These are phyloP conservation scores for Rhinoraja longicauda DNA, from an alignment of 2,797 vertebrate species.

Conservation along the genomic window DNA sequence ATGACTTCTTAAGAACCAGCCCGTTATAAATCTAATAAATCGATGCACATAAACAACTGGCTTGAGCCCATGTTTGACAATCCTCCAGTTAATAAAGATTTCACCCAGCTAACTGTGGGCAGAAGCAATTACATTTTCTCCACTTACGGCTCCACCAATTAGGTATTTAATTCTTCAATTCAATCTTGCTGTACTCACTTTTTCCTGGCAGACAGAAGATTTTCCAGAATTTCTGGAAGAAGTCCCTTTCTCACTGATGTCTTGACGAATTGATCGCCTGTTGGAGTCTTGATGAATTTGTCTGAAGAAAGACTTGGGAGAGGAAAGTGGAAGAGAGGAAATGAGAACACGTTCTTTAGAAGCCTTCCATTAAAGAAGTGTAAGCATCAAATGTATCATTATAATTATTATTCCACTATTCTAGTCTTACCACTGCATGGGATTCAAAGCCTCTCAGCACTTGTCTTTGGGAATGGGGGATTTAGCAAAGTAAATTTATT, in stretches of 20 bases:
- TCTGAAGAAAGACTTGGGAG: slow-evolving; percentile 63
- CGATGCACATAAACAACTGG: too few species aligned
- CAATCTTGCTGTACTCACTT: slow-evolving; percentile 53
- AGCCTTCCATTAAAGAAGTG: not conserved
- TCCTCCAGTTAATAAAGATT: not conserved
- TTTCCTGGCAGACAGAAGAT: slow-evolving; percentile 78
- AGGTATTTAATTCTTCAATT: not conserved
- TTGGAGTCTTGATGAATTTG: slow-evolving; percentile 84
- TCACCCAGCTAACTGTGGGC: not conserved
- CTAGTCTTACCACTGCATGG: not conserved
- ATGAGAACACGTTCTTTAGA: not conserved
- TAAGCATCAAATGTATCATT: not conserved
- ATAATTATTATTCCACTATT: not conserved
- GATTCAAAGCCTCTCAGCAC: not conserved
- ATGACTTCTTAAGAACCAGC: too few species aligned
- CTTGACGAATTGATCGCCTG: slow-evolving; percentile 79
- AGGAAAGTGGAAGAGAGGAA: not conserved
- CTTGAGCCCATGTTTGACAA: not conserved
- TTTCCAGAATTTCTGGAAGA: slow-evolving; percentile 85
- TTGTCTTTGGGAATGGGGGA: not conserved
- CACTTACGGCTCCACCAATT: too few species aligned
- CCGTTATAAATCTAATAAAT: too few species aligned
- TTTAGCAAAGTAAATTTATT: not conserved
- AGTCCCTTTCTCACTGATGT: slow-evolving; percentile 77
- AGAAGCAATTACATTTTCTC: not conserved